Percentiles rank a stretch among this genome's conserved stretches.
These are phyloP conservation scores for Poeciliopsis turrubarensis DNA, from an alignment of 2,113 vertebrate species.

Conservation along the genomic window DNA sequence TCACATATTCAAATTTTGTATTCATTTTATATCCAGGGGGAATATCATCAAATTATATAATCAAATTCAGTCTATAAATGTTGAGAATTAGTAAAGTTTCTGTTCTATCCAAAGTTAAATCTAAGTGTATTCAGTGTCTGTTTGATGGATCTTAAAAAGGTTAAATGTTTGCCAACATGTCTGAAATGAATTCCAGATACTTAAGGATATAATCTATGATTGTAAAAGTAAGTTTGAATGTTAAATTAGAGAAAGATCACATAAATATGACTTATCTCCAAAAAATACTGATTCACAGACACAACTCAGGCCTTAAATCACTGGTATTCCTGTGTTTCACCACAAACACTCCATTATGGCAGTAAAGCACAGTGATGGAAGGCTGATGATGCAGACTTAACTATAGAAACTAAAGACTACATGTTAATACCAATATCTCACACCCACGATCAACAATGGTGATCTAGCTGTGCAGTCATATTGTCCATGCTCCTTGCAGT, in stretches of 20 bases:
- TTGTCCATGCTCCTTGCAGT: background rate
- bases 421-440: no score
- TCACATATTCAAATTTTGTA: slow-evolving; percentile 50
- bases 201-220: no score
- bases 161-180: background rate
- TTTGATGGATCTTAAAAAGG: background rate
- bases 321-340: background rate
- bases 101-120: background rate
- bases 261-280: no score
- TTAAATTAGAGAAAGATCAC: no score
- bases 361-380: background rate
- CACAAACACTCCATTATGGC: no score
- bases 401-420: background rate
- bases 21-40: background rate
- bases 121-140: background rate
- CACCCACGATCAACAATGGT: no score
- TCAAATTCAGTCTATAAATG: no score
- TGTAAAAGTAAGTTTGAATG: no score
- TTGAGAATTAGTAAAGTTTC: no score
- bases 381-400: background rate
- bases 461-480: background rate
- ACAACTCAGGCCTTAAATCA: background rate
- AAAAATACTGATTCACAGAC: background rate
- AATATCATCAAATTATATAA: no score
- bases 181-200: background rate